Evolutionary conservation across 1,140 invertebrate species (phyloP), one percentile per base, ranked within the genome.

Genomic region (Meloidogyne hapla): DNA sequence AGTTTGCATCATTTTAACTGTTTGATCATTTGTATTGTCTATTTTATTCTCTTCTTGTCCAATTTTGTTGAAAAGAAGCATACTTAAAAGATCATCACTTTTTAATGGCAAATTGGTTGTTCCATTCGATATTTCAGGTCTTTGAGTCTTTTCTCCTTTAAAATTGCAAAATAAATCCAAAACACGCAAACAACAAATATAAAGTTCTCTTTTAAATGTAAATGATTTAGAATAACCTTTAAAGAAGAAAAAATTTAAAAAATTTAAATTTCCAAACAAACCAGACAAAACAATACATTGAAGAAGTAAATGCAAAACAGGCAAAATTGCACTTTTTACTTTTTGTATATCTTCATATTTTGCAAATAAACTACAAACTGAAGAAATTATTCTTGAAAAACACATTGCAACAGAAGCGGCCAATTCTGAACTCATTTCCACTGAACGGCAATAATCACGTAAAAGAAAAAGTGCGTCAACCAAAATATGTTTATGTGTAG

Each of bases 221-320:
- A 79, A 48, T 25, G 72, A 79, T 68, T 78, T 78, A 38, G 66
- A 71, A 28, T 79, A 79, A 13, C 76, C 78, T 78, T 63, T n/a
- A 76, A 79, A 13, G 13, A 38, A 13, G 8, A 15, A 3, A 25
- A 13, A 25, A 48, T 13, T 28, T 1, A 28, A 15, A 12, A 65
- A 28, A 38, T n/a, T 12, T 26, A 15, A 45, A 18, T 15, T 4
- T n/a, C n/a, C 12, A 21, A n/a, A 56, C 66, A 26, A 61, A 79
- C 78, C 70, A 4, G 78, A 66, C 23, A 78, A 69, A 33, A 78
- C 56, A 38, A 79, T 61, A 63, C 67, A 71, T 26, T 79, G 56
- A 38, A 79, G 23, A 10, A 79, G 56, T 9, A 79, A 26, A 15
- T 74, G 69, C 9, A 79, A 33, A 73, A 79, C 72, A 25, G 70